Evolutionary conservation across 2,888 invertebrate genomes (phyloP), one percentile per base, ranked within the genome.

Genomic region (Choristoneura rosaceana): DNA sequence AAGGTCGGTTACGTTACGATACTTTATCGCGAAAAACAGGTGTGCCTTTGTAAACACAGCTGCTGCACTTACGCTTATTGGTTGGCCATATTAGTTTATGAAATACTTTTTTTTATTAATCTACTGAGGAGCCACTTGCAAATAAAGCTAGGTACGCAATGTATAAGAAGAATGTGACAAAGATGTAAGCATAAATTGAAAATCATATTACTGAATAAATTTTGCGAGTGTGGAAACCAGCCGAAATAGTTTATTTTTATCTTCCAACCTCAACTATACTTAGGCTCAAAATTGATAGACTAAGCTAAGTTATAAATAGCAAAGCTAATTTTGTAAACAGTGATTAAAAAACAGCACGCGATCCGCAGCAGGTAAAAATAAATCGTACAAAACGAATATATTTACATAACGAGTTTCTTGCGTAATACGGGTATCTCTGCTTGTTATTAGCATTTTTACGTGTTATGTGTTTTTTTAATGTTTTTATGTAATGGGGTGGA

Each of bases 321-420:
- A 17, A 59, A 12, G 17, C 47, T 45, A 9, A 62, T 55, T 14
- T 50, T 47, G 64, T 70, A 64, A 58, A 55, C 45, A 47, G 4
- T 12, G 50, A n/a, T n/a, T 45, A 65, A 71, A 67, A 71, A 62
- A 55, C 58, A n/a, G 45, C 71, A 67, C 71, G 71, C 71, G 55
- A 71, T 71, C 55, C 45, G 45, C 34, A 34, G 38, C 58, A 33
- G 66, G 55, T 62, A 62, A 71, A 67, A 58, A 67, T 71, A 67
- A 71, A 63, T 71, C 47, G 17, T 58, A 12, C 55, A 2, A n/a
- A 45, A 45, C 59, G 71, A 71, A 58, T 71, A 67, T 58, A 63
- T 71, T 71, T 58, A 41, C 71, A 71, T 71, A 67, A 15, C 43
- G 47, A 65, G 34, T 45, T 14, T 15, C 17, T 55, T 67, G 67